Percentiles rank a stretch among this genome's conserved stretches.
phyloP scores from a whole-genome alignment of 1,140 invertebrate genomes.

The Brachionus calyciflorus region DNA sequence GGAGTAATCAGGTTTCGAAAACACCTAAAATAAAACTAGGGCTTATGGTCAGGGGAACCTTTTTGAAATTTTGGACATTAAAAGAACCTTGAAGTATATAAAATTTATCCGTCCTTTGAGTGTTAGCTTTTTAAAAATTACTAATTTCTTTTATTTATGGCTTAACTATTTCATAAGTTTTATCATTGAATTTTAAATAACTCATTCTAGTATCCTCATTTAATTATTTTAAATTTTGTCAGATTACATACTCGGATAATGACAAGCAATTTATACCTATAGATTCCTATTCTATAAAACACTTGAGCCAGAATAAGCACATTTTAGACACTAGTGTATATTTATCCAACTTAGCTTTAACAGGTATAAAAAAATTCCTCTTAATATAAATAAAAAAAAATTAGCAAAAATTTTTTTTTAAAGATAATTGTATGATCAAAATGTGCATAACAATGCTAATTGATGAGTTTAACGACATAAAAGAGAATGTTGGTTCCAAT shows the following conservation, averaged over 20 bases:
- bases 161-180: too few species aligned
- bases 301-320: not conserved
- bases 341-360: constrained; percentile 5
- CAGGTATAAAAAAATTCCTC: not conserved
- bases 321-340: constrained; percentile 1
- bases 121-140: too few species aligned
- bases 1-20: too few species aligned
- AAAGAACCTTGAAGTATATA: too few species aligned
- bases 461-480: constrained; percentile 7
- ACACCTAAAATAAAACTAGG: too few species aligned
- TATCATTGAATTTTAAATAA: too few species aligned
- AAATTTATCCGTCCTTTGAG: too few species aligned
- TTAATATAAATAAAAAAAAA: not conserved
- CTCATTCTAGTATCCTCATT: too few species aligned
- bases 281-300: constrained; percentile 4
- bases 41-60: too few species aligned
- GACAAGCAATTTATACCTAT: constrained; percentile 15
- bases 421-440: constrained; percentile 32
- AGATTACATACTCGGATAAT: constrained; percentile 37
- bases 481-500: not conserved
- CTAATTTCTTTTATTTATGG: too few species aligned
- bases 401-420: not conserved
- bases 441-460: constrained; percentile 19
- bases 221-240: not conserved
- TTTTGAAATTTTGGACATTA: too few species aligned